A percentile compares a stretch with the other conserved stretches of the same genome.
Evolutionary conservation across 2,113 vertebrate genomes (phyloP).

Genomic region (Poeciliopsis occidentalis): DNA sequence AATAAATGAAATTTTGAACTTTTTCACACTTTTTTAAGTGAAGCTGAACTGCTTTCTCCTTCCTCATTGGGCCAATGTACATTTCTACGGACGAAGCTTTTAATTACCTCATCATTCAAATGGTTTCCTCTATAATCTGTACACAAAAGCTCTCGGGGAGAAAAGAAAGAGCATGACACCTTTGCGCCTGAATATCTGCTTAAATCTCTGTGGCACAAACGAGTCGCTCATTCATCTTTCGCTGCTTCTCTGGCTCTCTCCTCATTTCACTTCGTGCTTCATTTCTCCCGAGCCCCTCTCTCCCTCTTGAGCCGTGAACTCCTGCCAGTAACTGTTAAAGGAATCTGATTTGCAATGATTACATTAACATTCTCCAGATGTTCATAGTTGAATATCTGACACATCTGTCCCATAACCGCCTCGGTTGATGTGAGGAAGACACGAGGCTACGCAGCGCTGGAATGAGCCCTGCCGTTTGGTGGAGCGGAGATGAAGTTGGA

Average conservation of each 20-base stretch:
- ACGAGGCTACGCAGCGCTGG: conserved; percentile 15
- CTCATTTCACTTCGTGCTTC: conserved; percentile 22
- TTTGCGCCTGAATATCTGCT: conserved; percentile 18
- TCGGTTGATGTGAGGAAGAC: conserved; percentile 23
- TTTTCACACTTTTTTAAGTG: background rate
- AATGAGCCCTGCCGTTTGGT: conserved; percentile 30
- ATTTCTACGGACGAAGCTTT: conserved; percentile 28
- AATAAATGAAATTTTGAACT: background rate
- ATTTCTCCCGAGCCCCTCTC: conserved; percentile 28
- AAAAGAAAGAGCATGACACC: conserved; percentile 23
- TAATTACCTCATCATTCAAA: conserved; percentile 45
- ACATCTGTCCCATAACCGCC: conserved; percentile 51
- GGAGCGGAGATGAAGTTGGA: conserved; percentile 44
- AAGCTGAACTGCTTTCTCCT: conserved; percentile 34
- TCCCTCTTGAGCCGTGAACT: conserved; percentile 41
- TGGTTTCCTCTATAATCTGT: conserved; percentile 46
- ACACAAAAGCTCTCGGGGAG: conserved; percentile 2
- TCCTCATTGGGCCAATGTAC: conserved; percentile 26
- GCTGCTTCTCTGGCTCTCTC: conserved; percentile 5
- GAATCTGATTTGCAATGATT: conserved; percentile 69
- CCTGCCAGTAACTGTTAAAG: conserved; percentile 49
- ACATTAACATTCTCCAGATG: conserved; percentile 75
- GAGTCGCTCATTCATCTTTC: conserved; percentile 28
- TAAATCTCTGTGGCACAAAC: conserved; percentile 26
- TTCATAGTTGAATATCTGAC: conserved; percentile 61